Evolutionary conservation across 2,888 invertebrate species (phyloP).

Genomic region (Pyrrhopygopsis socrates): DNA sequence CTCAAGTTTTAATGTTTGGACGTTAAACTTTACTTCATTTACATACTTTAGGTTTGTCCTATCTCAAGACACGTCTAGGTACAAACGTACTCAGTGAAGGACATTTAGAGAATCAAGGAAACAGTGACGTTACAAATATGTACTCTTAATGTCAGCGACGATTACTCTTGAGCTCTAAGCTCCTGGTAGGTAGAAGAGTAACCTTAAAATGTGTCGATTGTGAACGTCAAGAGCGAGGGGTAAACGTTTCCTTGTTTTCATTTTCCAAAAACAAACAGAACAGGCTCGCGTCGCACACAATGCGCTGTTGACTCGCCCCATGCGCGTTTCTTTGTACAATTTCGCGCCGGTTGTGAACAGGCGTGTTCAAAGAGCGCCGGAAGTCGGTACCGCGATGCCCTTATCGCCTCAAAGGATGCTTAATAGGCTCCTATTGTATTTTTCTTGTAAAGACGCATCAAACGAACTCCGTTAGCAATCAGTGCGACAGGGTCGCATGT

Average conservation of each 20-base stretch:
- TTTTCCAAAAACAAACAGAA: slow-evolving; percentile 4
- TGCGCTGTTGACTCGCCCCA: slow-evolving; percentile 15
- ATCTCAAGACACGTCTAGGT: neutral
- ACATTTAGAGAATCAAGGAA: neutral
- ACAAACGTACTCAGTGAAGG: neutral
- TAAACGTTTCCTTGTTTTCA: slow-evolving; percentile 17
- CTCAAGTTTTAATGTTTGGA: slow-evolving; percentile 58
- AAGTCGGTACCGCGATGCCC: neutral
- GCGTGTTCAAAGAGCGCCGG: slow-evolving; percentile 25
- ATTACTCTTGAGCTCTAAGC: too few species aligned
- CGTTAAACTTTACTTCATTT: slow-evolving; percentile 18
- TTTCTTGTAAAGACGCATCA: slow-evolving; percentile 10
- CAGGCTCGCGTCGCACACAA: neutral
- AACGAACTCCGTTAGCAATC: slow-evolving; percentile 8
- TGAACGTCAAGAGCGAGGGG: neutral
- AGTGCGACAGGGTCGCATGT: neutral
- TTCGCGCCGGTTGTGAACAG: neutral
- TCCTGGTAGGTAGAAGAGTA: too few species aligned
- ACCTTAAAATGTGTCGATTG: too few species aligned
- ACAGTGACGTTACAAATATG: neutral
- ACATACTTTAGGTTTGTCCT: slow-evolving; percentile 13
- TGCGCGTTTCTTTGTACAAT: slow-evolving; percentile 19
- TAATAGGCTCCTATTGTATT: slow-evolving; percentile 13
- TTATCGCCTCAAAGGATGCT: neutral
- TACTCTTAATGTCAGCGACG: too few species aligned